Base-by-base conservation (phyloP, 2,888 invertebrate species). In the Heliconius charithonia region DNA sequence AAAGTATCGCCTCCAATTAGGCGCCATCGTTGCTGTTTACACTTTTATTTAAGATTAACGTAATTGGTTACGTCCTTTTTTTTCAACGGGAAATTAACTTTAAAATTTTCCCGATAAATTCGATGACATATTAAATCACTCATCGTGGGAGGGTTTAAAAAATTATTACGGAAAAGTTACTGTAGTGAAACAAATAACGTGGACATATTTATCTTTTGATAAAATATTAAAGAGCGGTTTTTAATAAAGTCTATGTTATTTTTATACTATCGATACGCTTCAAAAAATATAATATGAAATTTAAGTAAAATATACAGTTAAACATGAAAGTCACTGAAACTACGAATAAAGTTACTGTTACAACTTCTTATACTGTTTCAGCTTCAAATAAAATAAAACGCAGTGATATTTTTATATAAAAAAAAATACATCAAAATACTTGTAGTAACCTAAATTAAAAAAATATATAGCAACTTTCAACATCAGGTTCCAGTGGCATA, bases 1-100 rank as follows among this genome's bases (percentile, higher is more conserved):
- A 85, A 86, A 85, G 83, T 87, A 86, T 87, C 85, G 87, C 82
- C 83, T 83, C 86, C 89, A 89, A 90, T 90, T 90, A 89, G 87
- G 83, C 77, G 83, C 85, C 84, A 83, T 83, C 86, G 87, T 89
- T 87, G 87, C 85, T 86, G 85, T 91, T 89, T 89, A 89, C 87
- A 91, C 89, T 92, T 91, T 88, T 90, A 91, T 91, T 87, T 32
- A 63, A 76, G 71, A 76, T 62, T 2, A 22, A 63, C 62, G 41
- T 74, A 74, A 74, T 74, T 74, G 19, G 10, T 25, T 63, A 27
- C 13, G 69, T 56, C 32, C 56, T 51, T 71, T 59, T 41, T 56
- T 72, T 59, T 41, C n/a, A 32, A 10, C 9, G 71, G 6, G 2
- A 32, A 59, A 72, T 32, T 59, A 37, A n/a, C 37, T 72, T 59